These are phyloP conservation scores for Siniperca undulata DNA, from an alignment of 2,797 vertebrate genomes.

Conservation along the genomic window DNA sequence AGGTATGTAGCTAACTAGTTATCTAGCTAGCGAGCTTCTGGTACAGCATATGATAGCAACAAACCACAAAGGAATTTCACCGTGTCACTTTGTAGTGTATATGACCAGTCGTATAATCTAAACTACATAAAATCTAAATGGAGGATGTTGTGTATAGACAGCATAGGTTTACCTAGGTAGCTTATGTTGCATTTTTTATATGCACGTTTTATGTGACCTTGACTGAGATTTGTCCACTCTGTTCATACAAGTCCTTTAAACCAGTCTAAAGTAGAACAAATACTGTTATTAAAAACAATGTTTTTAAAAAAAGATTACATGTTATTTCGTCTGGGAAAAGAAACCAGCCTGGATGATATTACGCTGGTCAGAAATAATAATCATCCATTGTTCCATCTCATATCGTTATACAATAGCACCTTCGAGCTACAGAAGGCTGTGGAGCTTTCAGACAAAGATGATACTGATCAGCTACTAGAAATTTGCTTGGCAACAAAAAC, in stretches of 20 bases:
- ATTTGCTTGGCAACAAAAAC: conserved; percentile 30
- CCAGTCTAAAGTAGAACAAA: background rate
- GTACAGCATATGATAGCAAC: too few species aligned
- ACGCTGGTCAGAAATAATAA: background rate
- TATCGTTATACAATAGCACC: conserved; percentile 1
- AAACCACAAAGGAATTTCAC: too few species aligned
- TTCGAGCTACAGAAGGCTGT: background rate
- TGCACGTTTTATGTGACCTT: too few species aligned
- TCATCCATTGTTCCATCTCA: background rate
- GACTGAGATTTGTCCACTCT: background rate
- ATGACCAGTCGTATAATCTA: too few species aligned
- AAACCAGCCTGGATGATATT: background rate
- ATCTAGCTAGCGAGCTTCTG: too few species aligned
- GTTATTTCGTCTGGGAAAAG: background rate
- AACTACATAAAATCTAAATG: too few species aligned
- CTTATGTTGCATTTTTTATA: too few species aligned
- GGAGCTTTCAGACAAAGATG: conserved; percentile 9
- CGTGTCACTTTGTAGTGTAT: too few species aligned
- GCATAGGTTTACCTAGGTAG: too few species aligned
- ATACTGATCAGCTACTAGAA: conserved; percentile 8
- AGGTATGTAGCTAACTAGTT: too few species aligned
- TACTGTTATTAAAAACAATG: conserved; percentile 7
- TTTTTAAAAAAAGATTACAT: background rate
- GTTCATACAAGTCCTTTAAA: too few species aligned
- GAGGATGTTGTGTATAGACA: too few species aligned